A percentile compares a stretch with the other conserved stretches of the same genome.
phyloP scores from a whole-genome alignment of 2,888 invertebrate species.

The Trissolcus japonicus region DNA sequence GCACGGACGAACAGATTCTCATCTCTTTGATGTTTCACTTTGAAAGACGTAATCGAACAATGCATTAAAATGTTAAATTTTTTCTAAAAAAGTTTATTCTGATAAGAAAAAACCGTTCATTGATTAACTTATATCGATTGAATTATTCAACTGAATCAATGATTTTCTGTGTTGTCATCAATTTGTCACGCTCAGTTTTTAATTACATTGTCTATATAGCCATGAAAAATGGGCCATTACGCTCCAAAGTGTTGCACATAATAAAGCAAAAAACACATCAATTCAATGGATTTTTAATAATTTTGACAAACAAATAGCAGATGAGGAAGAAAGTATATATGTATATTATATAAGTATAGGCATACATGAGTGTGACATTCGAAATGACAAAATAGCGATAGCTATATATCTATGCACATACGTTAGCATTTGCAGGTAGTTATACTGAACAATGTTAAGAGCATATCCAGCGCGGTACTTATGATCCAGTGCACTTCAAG shows the following conservation, averaged over 20 bases:
- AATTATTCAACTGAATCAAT: conserved; percentile 8
- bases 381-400: conserved; percentile 41
- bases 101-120: background rate
- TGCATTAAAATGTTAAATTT: background rate
- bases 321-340: background rate
- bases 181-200: conserved; percentile 1
- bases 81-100: background rate
- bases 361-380: conserved; percentile 13
- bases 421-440: conserved; percentile 45
- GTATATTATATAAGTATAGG: background rate
- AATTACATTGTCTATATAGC: background rate
- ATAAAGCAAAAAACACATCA: background rate
- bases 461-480: conserved; percentile 60
- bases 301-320: background rate
- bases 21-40: conserved; percentile 21
- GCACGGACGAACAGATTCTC: conserved; percentile 37
- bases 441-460: conserved; percentile 47
- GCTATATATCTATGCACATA: conserved; percentile 33
- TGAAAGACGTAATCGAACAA: conserved; percentile 13
- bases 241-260: background rate
- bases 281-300: too few relatives aligned
- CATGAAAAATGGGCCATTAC: conserved; percentile 23
- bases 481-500: conserved; percentile 64
- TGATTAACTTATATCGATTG: background rate
- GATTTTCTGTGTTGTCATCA: conserved; percentile 4